Conservation (phyloP, 2,797 vertebrate species). For the Ibycter americanus region DNA sequence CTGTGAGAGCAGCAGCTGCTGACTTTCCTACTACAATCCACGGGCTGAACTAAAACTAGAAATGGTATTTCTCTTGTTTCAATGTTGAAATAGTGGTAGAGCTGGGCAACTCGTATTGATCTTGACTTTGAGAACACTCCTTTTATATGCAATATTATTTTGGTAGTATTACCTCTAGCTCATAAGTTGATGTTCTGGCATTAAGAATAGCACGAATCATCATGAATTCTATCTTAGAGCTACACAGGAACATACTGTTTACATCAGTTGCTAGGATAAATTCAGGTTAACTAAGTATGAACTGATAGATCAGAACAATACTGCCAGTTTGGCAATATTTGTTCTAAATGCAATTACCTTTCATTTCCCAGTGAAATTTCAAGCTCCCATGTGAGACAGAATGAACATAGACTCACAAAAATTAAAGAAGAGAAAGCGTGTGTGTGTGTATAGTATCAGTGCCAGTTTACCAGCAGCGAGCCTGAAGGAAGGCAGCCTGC, state of each 20-base stretch:
- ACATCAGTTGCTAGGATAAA: background rate
- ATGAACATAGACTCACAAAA: background rate
- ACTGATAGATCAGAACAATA: background rate
- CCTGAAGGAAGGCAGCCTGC: conserved; percentile 1
- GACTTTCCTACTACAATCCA: background rate
- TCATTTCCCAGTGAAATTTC: background rate
- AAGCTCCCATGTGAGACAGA: background rate
- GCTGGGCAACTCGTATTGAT: background rate
- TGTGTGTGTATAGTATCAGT: background rate
- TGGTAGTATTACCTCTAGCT: background rate
- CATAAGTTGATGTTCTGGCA: background rate
- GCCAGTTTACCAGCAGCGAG: background rate
- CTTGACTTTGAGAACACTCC: background rate
- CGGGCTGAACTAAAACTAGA: background rate
- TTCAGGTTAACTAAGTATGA: background rate
- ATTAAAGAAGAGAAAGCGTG: background rate
- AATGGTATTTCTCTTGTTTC: background rate
- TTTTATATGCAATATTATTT: background rate
- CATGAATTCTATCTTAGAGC: background rate
- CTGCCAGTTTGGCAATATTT: background rate
- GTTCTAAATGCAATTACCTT: background rate
- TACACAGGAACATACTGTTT: background rate
- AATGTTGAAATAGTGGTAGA: background rate
- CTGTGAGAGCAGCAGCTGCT: background rate
- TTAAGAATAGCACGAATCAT: background rate